Evolutionary conservation across 2,888 invertebrate species (phyloP).

Genomic region (Ectemnius continuus): DNA sequence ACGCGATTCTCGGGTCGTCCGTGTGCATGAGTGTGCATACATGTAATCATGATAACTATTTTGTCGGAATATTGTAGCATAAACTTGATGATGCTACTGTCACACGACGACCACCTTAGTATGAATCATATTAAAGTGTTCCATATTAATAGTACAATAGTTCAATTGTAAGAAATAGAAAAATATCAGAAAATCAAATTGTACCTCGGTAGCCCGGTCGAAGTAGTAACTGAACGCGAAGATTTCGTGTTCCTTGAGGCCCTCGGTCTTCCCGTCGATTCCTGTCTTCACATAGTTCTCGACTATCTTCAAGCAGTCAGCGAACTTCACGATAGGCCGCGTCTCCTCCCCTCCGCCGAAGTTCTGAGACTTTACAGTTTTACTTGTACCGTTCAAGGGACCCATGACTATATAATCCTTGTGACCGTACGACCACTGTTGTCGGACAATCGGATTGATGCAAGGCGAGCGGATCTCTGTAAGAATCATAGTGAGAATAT

Average conservation of each 20-base stretch:
- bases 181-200: constrained; percentile 1
- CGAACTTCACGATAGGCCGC: constrained; percentile 83
- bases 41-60: too few relatives aligned
- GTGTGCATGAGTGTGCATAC: not conserved
- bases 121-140: too few relatives aligned
- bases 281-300: constrained; percentile 79
- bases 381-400: constrained; percentile 71
- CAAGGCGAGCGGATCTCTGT: constrained; percentile 82
- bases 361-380: constrained; percentile 69
- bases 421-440: constrained; percentile 87
- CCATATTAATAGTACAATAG: too few relatives aligned
- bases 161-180: too few relatives aligned
- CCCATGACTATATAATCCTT: constrained; percentile 85
- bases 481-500: constrained; percentile 70
- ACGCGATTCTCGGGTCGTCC: not conserved
- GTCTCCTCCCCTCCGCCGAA: constrained; percentile 80
- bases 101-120: too few relatives aligned
- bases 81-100: too few relatives aligned
- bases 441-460: constrained; percentile 88
- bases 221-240: constrained; percentile 97
- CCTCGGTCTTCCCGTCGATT: constrained; percentile 81
- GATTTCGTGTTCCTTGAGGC: constrained; percentile 82
- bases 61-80: too few relatives aligned
- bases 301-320: constrained; percentile 81
- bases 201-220: constrained; percentile 92